A percentile compares a stretch with the other conserved stretches of the same genome.
phyloP scores from a whole-genome alignment of 2,113 vertebrate genomes.

The Semicossyphus pulcher region DNA sequence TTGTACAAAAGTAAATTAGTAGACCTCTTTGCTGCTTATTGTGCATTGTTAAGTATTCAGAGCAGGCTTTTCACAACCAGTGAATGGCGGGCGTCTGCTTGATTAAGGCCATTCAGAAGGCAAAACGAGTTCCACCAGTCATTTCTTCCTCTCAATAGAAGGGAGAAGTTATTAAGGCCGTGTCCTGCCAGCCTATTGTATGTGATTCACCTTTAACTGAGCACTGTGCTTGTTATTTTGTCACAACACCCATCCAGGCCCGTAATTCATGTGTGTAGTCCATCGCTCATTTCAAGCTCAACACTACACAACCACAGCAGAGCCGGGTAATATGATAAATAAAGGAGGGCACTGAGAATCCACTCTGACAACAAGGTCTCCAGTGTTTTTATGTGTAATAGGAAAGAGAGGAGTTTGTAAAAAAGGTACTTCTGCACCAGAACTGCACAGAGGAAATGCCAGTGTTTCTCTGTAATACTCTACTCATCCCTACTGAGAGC shows the following conservation, averaged over 20 bases:
- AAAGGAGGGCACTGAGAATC: not conserved
- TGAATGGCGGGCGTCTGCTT: not conserved
- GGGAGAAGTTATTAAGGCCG: not conserved
- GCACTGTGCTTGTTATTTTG: not conserved
- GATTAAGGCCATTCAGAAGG: constrained; percentile 6
- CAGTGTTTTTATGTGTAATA: constrained; percentile 23
- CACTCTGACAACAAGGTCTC: constrained; percentile 17
- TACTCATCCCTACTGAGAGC: constrained; percentile 44
- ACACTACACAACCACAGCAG: not conserved
- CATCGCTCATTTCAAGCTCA: not conserved
- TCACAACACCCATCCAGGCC: not conserved
- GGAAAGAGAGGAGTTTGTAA: constrained; percentile 23
- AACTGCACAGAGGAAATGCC: constrained; percentile 44
- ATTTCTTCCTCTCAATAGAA: not conserved
- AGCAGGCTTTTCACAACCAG: constrained; percentile 9
- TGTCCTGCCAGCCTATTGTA: not conserved
- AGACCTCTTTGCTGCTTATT: not conserved
- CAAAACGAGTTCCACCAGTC: constrained; percentile 11
- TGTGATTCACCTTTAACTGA: constrained; percentile 4
- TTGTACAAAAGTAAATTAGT: not conserved
- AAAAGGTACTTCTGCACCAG: constrained; percentile 22
- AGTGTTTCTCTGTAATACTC: constrained; percentile 42
- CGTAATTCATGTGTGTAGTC: not conserved
- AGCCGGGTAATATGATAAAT: not conserved
- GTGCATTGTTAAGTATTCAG: too few species aligned